Evolutionary conservation across 1,140 invertebrate species (phyloP).

Genomic region (Hycleus phaleratus): DNA sequence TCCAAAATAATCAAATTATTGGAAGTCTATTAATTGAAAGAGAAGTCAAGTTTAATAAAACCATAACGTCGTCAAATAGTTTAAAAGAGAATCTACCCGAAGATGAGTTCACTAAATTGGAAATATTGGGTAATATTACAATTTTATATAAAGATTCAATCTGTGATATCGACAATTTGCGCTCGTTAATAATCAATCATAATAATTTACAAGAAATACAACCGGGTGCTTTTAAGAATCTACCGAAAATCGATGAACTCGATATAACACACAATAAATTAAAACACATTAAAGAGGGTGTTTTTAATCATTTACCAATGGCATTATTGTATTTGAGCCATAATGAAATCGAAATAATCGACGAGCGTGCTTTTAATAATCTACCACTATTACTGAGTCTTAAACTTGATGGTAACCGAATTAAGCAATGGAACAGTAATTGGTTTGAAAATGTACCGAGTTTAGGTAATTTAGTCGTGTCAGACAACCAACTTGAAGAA

Average conservation of each 20-base stretch:
- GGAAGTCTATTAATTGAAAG: too few species aligned
- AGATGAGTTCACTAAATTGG: too few species aligned
- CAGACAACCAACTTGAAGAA: not conserved
- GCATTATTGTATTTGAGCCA: constrained; percentile 12
- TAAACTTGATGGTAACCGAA: constrained; percentile 16
- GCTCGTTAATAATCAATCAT: too few species aligned
- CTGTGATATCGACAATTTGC: too few species aligned
- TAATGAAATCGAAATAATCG: constrained; percentile 18
- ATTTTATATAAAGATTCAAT: too few species aligned
- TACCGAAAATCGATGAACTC: constrained; percentile 13
- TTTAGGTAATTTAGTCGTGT: not conserved
- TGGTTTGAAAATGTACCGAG: constrained; percentile 14
- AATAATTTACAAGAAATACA: not conserved
- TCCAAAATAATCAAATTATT: too few species aligned
- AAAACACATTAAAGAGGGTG: constrained; percentile 12
- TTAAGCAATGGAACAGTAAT: constrained; percentile 13
- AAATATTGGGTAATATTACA: too few species aligned
- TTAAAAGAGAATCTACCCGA: too few species aligned
- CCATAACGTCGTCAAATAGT: too few species aligned
- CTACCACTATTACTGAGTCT: constrained; percentile 10
- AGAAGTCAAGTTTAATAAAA: too few species aligned
- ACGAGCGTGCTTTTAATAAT: constrained; percentile 10
- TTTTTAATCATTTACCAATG: constrained; percentile 13
- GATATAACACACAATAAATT: constrained; percentile 10
- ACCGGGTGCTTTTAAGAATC: constrained; percentile 14